Conservation (phyloP, 2,113 vertebrate species). For the Xiphophorus couchianus region DNA sequence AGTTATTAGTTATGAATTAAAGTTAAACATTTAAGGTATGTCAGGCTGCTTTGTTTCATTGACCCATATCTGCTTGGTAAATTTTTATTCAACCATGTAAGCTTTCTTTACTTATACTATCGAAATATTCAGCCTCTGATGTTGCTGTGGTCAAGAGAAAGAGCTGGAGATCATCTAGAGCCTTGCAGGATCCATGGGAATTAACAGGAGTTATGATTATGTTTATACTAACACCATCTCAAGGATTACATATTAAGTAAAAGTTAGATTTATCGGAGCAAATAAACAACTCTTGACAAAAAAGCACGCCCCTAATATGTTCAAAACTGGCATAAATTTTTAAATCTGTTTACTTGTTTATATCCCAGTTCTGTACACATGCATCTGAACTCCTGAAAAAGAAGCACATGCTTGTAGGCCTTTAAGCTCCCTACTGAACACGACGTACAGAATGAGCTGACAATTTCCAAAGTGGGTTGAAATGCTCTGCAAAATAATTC, state of each 20-base stretch:
- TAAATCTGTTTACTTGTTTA: conserved; percentile 18
- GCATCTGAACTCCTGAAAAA: conserved; percentile 5
- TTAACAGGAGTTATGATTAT: no score
- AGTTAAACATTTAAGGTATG: conserved; percentile 18
- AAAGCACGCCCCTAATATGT: background rate
- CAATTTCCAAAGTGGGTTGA: no score
- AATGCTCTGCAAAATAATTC: no score
- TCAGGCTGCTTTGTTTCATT: conserved; percentile 37
- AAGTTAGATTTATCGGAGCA: background rate
- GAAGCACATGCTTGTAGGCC: conserved; percentile 7
- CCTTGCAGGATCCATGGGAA: no score
- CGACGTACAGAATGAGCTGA: no score
- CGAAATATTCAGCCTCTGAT: background rate
- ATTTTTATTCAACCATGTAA: background rate
- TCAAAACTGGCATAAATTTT: conserved; percentile 10
- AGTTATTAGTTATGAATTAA: conserved; percentile 53
- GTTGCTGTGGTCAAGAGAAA: background rate
- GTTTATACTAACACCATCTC: no score
- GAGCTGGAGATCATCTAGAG: no score
- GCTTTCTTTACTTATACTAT: background rate
- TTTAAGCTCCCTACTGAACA: conserved; percentile 7
- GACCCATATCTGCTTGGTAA: conserved; percentile 46
- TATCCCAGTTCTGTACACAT: background rate
- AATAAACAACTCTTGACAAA: conserved; percentile 15
- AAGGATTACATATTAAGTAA: background rate